Conservation (phyloP, 2,888 invertebrate species). For the Onchidella celtica region DNA sequence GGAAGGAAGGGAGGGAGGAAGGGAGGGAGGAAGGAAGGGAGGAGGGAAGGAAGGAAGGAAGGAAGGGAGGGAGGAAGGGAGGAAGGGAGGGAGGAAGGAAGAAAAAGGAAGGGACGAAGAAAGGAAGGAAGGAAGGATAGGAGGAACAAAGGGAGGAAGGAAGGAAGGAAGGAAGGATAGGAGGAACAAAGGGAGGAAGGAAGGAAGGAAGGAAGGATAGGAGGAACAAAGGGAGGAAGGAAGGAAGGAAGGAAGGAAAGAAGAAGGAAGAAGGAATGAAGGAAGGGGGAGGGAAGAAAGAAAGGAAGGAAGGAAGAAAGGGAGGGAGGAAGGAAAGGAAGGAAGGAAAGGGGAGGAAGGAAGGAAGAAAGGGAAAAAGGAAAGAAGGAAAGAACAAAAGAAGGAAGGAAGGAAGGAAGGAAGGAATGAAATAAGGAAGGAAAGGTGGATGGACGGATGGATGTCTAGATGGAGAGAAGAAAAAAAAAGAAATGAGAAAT, state of each 20-base stretch:
- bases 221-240: background rate
- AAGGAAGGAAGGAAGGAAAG: background rate
- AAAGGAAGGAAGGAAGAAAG: background rate
- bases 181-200: background rate
- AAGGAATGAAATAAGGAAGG: constrained; percentile 17
- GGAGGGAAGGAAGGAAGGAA: background rate
- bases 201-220: background rate
- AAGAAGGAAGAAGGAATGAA: background rate
- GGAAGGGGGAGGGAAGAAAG: background rate
- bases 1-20: background rate
- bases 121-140: too few species aligned
- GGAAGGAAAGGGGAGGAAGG: background rate
- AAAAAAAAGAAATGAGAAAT: constrained; percentile 23
- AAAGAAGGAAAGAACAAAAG: background rate
- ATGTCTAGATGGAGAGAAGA: constrained; percentile 25
- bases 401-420: constrained; percentile 2
- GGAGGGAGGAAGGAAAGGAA: background rate
- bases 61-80: too few species aligned
- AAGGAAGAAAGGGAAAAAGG: background rate
- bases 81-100: background rate
- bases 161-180: too few species aligned
- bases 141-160: too few species aligned
- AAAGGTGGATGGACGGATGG: constrained; percentile 15
- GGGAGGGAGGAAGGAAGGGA: background rate
- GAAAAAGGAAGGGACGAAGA: too few species aligned